phyloP scores from a whole-genome alignment of 2,888 invertebrate species.

The Serripes groenlandicus region DNA sequence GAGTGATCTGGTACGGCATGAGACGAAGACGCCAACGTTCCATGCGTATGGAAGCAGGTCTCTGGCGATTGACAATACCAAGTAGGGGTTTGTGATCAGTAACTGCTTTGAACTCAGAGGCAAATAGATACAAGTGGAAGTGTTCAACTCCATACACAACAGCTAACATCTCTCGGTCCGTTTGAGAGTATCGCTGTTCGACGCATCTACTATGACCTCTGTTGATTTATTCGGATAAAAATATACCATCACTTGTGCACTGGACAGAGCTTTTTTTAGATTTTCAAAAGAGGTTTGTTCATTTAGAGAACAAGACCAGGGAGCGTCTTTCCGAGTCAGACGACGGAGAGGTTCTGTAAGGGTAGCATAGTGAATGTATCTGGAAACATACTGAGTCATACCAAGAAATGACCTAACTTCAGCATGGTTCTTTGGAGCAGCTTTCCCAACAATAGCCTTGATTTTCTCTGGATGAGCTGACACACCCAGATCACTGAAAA shows the following conservation, averaged over 20 bases:
- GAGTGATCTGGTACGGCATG: conserved; percentile 58
- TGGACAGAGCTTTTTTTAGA: conserved; percentile 32
- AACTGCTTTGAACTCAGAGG: conserved; percentile 60
- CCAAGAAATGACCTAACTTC: conserved; percentile 63
- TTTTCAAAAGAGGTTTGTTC: conserved; percentile 23
- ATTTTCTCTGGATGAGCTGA: conserved; percentile 45
- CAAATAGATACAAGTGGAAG: conserved; percentile 71
- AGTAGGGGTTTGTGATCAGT: conserved; percentile 76
- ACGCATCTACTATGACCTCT: conserved; percentile 66
- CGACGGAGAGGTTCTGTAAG: conserved; percentile 43
- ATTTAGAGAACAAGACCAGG: conserved; percentile 35
- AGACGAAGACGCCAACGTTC: conserved; percentile 72
- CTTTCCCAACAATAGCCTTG: conserved; percentile 40
- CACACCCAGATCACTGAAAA: conserved; percentile 50
- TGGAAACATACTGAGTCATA: conserved; percentile 45
- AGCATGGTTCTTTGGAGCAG: conserved; percentile 36
- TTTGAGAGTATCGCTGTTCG: conserved; percentile 67
- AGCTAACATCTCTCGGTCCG: conserved; percentile 60
- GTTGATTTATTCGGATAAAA: conserved; percentile 42
- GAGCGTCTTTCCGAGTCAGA: conserved; percentile 25
- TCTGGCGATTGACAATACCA: conserved; percentile 65
- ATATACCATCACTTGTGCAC: conserved; percentile 44
- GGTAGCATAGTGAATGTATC: conserved; percentile 59
- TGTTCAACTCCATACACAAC: conserved; percentile 74
- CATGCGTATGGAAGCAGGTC: conserved; percentile 72